Evolutionary conservation across 2,113 vertebrate genomes (phyloP).

Genomic region (Ramphastos sulfuratus): DNA sequence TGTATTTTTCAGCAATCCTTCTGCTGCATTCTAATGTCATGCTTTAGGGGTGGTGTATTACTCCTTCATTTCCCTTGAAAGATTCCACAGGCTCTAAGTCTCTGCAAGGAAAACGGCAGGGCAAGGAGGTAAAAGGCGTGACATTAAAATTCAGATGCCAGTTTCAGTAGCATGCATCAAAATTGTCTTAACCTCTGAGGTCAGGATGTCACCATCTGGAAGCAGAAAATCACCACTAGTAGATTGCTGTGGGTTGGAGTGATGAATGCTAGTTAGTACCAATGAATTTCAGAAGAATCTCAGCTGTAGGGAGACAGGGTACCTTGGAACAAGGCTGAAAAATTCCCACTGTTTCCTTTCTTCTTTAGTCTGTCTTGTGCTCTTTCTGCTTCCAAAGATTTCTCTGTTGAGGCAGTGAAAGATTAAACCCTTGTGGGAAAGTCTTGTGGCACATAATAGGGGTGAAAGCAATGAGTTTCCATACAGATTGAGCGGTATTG

Average conservation of each 20-base stretch:
- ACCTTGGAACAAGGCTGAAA: constrained; percentile 34
- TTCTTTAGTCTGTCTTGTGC: background rate
- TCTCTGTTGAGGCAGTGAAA: constrained; percentile 40
- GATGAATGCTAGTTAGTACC: constrained; percentile 73
- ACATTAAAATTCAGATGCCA: constrained; percentile 65
- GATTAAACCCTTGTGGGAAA: constrained; percentile 50
- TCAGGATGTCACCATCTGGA: constrained; percentile 70
- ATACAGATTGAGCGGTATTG: background rate
- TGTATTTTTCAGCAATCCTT: background rate
- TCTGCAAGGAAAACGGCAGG: background rate
- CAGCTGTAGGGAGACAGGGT: constrained; percentile 44
- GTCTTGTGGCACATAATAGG: background rate
- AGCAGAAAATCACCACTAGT: constrained; percentile 68
- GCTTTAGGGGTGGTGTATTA: background rate
- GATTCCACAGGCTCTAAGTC: background rate
- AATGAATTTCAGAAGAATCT: constrained; percentile 65
- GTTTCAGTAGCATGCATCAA: constrained; percentile 72
- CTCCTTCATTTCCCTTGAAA: constrained; percentile 4
- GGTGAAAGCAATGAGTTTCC: constrained; percentile 13
- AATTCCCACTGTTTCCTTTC: constrained; percentile 12
- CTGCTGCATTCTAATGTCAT: background rate
- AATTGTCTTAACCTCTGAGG: constrained; percentile 67
- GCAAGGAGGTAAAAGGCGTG: background rate
- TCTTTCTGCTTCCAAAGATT: constrained; percentile 48
- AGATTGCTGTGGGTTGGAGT: constrained; percentile 60